Base-by-base conservation (phyloP, 2,888 invertebrate genomes). In the Orthosia gothica region DNA sequence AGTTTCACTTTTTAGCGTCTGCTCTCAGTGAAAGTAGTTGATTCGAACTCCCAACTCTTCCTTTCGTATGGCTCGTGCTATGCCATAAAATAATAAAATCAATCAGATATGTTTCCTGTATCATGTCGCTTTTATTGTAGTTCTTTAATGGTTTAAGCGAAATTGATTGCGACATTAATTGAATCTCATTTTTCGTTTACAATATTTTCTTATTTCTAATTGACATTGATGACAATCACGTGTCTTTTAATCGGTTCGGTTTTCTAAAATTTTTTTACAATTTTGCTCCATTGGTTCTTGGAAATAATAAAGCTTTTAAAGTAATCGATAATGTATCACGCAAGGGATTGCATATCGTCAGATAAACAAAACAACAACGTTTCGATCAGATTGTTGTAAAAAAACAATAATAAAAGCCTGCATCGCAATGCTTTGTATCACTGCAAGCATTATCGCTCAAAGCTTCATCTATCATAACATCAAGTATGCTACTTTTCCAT, bases 1-100 rank as follows among this genome's bases (percentile, higher is more conserved):
- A 94, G 94, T 96, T 96, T 96, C 96, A 95, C 96, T 96, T 96
- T 95, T 96, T 95, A 96, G 95, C 94, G 91, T 93, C 90, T 92
- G 89, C 87, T 89, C 62, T 63, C 87, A 93, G 96, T 94, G 96
- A 96, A 96, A 96, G 96, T 95, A 87, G 91, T 91, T 86, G 92
- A 93, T 93, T 91, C 93, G 74, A 90, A 91, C 88, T 92, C 92
- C 91, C 91, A 92, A 94, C 94, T 94, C 92, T 95, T 95, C 93
- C 94, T 95, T 94, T 95, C 94, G 88, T 94, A 89, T 88, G 87
- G 86, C 84, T 90, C 85, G 88, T 89, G 90, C 85, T 63, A 72
- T 88, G 69, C 77, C 82, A 78, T 87, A 84, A 84, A 86, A 81
- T 87, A 86, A 88, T 90, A 87, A 89, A 84, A 82, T 82, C 78